Base-by-base conservation (phyloP, 2,888 invertebrate genomes). In the Stenolophus ochropezus region DNA sequence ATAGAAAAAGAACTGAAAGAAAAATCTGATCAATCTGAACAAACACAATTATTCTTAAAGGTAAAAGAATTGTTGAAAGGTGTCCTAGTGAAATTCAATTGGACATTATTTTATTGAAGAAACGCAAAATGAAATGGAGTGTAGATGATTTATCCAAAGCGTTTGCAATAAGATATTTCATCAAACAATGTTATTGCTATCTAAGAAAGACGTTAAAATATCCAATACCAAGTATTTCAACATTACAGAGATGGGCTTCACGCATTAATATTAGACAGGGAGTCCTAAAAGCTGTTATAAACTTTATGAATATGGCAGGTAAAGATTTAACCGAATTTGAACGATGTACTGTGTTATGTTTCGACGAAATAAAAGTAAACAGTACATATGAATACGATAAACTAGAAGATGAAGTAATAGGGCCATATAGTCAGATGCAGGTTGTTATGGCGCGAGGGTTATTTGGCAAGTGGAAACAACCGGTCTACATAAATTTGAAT, bases 201-300 rank as follows among this genome's bases (percentile, higher is more conserved):
- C 61, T 84, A 47, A 56, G 65, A 27, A 6, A 71, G 16, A 82
- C n/a, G 1, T 21, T 78, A 11, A 65, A 81, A 8, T 82, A 80
- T 61, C 82, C 75, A 14, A 20, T 56, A 27, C 65, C 83, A 53
- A 76, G 71, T 25, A 25, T 83, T 25, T 83, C 82, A 42, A 75
- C 85, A 21, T 79, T 86, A 14, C 82, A 82, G 83, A 77, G 58
- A 76, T 86, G 85, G 85, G 84, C 83, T 23, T 8, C 77, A 6
- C 75, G 77, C 21, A 61, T 83, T 6, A 77, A 82, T 77, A 27
- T 83, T 42, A 71, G 82, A 27, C 69, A 82, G 49, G 78, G 81
- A 3, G 14, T 82, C 0, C 58, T 82, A 8, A 8, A 56, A 3
- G 78, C 76, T 77, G 79, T 58, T 27, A 65, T 82, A 1, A 58